A percentile compares a stretch with the other conserved stretches of the same genome.
Conservation (phyloP, 2,888 invertebrate species). For the Mactromeris polynyma region DNA sequence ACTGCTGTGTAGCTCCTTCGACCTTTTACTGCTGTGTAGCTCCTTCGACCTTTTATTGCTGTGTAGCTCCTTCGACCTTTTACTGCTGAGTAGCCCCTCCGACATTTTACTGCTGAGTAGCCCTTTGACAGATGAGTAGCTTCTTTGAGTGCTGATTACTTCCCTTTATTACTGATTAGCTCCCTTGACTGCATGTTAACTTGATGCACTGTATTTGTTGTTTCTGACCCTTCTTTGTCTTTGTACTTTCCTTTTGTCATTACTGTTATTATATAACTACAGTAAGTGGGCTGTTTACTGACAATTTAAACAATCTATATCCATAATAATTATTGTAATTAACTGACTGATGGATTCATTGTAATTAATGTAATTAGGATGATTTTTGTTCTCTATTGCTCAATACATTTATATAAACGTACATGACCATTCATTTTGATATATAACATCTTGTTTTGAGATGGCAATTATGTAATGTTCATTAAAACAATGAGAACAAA, state of each 20-base stretch:
- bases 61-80: too few relatives aligned
- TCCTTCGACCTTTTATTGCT: too few relatives aligned
- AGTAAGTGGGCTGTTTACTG: neutral
- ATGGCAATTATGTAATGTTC: neutral
- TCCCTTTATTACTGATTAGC: neutral
- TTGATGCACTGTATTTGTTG: neutral
- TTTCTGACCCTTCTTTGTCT: neutral
- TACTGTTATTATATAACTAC: neutral
- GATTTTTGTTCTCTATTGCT: neutral
- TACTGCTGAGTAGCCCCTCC: too few relatives aligned
- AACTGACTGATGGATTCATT: constrained; percentile 11
- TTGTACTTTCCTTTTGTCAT: neutral
- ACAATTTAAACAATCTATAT: neutral
- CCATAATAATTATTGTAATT: constrained; percentile 11
- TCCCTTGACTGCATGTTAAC: neutral
- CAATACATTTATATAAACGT: neutral
- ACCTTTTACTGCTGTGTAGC: neutral
- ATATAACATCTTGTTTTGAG: neutral
- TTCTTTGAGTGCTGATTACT: neutral
- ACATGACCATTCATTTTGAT: neutral
- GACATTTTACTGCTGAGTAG: too few relatives aligned
- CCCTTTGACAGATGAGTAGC: neutral
- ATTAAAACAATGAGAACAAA: too few relatives aligned
- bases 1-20: neutral
- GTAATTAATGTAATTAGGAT: constrained; percentile 17